These are phyloP conservation scores for Orcinus orca DNA, from an alignment of 2,113 vertebrate genomes.

Conservation along the genomic window DNA sequence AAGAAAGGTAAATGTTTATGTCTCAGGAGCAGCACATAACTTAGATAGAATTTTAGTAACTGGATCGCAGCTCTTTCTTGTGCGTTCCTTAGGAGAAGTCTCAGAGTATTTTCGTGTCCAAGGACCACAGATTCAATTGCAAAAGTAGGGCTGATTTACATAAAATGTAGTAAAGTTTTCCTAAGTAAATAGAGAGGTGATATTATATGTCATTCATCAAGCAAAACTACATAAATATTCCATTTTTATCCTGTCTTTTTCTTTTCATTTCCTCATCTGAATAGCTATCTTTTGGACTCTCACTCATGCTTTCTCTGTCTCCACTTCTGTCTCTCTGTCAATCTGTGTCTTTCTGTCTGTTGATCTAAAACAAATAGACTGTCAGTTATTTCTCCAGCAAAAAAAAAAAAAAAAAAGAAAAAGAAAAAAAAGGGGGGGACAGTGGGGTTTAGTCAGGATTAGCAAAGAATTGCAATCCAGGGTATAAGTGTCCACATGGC, in stretches of 20 bases:
- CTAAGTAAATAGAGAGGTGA: neutral
- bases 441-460: neutral
- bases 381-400: neutral
- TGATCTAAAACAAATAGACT: neutral
- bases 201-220: neutral
- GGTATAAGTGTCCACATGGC: no score
- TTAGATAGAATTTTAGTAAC: neutral
- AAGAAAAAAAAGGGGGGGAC: neutral
- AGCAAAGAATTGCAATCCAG: neutral
- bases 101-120: neutral
- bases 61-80: rapidly evolving
- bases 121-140: neutral
- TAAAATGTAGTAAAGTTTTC: neutral
- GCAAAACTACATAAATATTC: neutral
- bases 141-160: neutral
- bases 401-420: no score
- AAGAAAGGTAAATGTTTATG: neutral
- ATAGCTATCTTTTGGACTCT: neutral
- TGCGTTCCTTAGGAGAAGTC: neutral
- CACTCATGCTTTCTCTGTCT: neutral
- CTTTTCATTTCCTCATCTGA: neutral
- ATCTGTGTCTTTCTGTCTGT: neutral
- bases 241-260: no score
- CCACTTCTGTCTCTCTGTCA: neutral
- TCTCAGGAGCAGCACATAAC: neutral